Evolutionary conservation across 2,888 invertebrate genomes (phyloP).

Genomic region (Bhutanitis thaidina): DNA sequence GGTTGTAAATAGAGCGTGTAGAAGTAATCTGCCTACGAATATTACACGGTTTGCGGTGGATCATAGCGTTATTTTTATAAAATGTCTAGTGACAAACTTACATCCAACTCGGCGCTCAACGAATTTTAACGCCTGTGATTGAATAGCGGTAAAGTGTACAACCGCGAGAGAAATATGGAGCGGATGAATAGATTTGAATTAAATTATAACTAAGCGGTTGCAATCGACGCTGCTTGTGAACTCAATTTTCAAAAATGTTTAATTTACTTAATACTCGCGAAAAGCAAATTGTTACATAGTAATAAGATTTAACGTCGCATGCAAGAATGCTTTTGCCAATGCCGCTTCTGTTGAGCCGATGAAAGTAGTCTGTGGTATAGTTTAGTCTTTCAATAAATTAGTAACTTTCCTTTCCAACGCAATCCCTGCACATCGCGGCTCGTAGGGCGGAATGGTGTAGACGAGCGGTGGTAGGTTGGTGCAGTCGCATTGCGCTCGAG

Average conservation of each 20-base stretch:
- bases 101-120: constrained; percentile 45
- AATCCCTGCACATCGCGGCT: constrained; percentile 35
- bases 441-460: constrained; percentile 53
- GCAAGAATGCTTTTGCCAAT: too few species aligned
- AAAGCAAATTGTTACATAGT: too few species aligned
- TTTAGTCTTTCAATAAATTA: constrained; percentile 3
- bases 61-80: constrained; percentile 43
- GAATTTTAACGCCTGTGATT: constrained; percentile 49
- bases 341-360: too few species aligned
- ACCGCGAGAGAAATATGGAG: constrained; percentile 33
- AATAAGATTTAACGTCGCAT: too few species aligned
- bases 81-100: constrained; percentile 57
- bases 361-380: constrained; percentile 1
- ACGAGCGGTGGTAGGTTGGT: constrained; percentile 32
- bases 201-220: background rate
- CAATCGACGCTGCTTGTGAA: too few species aligned
- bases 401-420: constrained; percentile 16
- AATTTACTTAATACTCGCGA: too few species aligned
- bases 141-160: constrained; percentile 53
- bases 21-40: constrained; percentile 37
- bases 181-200: constrained; percentile 5
- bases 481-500: constrained; percentile 50
- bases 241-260: too few species aligned
- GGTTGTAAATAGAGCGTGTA: constrained; percentile 53
- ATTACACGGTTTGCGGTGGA: constrained; percentile 58